These are phyloP conservation scores for Stegana nigrithorax DNA, from an alignment of 2,888 invertebrate genomes.

Conservation along the genomic window DNA sequence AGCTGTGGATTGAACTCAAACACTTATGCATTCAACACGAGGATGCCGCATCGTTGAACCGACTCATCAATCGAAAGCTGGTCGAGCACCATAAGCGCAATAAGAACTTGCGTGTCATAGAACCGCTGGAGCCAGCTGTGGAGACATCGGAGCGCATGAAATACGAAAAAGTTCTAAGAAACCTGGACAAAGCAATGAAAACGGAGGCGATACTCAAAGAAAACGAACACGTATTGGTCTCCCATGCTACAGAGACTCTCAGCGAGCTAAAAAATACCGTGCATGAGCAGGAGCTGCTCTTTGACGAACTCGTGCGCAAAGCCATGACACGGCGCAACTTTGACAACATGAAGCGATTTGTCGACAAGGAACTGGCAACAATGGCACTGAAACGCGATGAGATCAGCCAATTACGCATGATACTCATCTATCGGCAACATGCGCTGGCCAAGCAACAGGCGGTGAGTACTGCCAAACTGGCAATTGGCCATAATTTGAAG, in stretches of 20 bases:
- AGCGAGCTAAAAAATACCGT: neutral
- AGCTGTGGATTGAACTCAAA: conserved; percentile 29
- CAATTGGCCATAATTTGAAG: neutral
- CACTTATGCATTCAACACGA: conserved; percentile 1
- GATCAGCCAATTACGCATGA: conserved; percentile 29
- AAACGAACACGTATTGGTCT: neutral
- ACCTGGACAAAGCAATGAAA: conserved; percentile 36
- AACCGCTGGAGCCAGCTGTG: neutral
- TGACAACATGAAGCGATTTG: neutral
- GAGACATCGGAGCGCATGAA: conserved; percentile 21
- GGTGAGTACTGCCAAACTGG: conserved; percentile 28
- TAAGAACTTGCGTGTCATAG: conserved; percentile 39
- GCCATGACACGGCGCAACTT: neutral
- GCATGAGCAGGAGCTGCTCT: neutral
- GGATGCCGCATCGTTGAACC: neutral
- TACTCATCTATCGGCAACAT: conserved; percentile 44
- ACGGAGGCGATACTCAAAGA: conserved; percentile 19
- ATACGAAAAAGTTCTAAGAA: conserved; percentile 30
- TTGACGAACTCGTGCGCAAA: neutral
- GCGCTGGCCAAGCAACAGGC: conserved; percentile 33
- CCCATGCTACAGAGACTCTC: neutral
- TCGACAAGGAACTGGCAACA: neutral
- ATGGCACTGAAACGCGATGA: neutral
- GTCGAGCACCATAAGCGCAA: conserved; percentile 47
- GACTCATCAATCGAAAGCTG: conserved; percentile 39